phyloP scores from a whole-genome alignment of 2,888 invertebrate genomes.

The Nezara viridula region DNA sequence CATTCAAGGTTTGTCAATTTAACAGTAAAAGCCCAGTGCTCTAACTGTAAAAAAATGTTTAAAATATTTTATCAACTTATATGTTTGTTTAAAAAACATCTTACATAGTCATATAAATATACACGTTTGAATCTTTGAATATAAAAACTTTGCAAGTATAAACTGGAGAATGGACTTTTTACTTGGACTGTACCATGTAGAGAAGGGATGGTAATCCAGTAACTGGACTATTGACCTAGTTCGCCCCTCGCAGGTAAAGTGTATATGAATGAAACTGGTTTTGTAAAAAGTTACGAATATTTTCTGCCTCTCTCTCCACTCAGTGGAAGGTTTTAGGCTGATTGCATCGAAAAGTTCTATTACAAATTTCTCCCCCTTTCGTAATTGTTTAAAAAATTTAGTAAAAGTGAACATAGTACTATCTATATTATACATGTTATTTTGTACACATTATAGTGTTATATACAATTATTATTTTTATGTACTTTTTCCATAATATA shows the following conservation, averaged over 20 bases:
- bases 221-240: background rate
- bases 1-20: no score
- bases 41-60: no score
- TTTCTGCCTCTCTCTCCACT: background rate
- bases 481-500: no score
- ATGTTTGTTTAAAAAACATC: background rate
- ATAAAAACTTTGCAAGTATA: background rate
- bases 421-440: background rate
- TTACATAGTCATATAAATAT: background rate
- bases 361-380: background rate
- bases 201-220: background rate
- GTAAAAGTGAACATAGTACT: background rate
- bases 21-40: no score
- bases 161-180: background rate
- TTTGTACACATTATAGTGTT: no score
- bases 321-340: slow-evolving; percentile 6
- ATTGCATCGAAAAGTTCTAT: slow-evolving; percentile 5
- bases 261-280: background rate
- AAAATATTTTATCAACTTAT: background rate
- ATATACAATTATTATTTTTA: no score
- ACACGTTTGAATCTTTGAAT: background rate
- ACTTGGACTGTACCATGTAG: background rate
- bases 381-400: background rate
- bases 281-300: slow-evolving; percentile 7
- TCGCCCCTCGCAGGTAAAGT: background rate